Evolutionary conservation across 2,888 invertebrate genomes (phyloP).

Genomic region (Amorpha juglandis): DNA sequence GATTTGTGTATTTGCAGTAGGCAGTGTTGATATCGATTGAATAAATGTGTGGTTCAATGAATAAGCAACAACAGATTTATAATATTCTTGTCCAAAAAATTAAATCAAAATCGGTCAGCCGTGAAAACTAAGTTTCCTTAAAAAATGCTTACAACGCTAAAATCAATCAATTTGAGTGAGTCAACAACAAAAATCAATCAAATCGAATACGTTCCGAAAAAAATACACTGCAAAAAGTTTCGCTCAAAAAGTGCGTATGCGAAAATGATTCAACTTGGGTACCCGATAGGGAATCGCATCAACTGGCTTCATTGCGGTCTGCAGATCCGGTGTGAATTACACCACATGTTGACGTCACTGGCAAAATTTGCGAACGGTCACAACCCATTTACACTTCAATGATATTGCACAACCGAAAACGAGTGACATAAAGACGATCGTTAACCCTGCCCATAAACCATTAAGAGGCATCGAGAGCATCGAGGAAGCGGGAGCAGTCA

Average conservation of each 20-base stretch:
- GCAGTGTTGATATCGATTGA: conserved; percentile 11
- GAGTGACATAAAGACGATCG: conserved; percentile 12
- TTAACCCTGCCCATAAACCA: conserved; percentile 46
- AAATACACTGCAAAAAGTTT: conserved; percentile 65
- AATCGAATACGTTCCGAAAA: conserved; percentile 62
- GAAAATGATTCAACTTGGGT: conserved; percentile 61
- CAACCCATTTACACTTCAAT: neutral
- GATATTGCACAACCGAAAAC: conserved; percentile 5
- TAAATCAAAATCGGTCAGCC: neutral
- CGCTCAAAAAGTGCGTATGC: conserved; percentile 48
- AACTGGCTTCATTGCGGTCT: conserved; percentile 60
- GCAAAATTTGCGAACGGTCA: neutral
- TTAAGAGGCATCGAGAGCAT: conserved; percentile 49
- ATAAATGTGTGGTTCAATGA: conserved; percentile 6
- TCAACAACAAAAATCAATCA: conserved; percentile 65
- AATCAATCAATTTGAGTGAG: conserved; percentile 47
- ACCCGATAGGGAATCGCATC: conserved; percentile 57
- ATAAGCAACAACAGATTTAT: neutral
- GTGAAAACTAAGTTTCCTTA: conserved; percentile 16
- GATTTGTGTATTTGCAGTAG: conserved; percentile 14
- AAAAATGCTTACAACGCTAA: conserved; percentile 36
- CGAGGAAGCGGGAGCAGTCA: conserved; percentile 57
- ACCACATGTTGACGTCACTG: conserved; percentile 32
- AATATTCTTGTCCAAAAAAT: neutral
- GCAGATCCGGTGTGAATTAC: conserved; percentile 61